phyloP scores from a whole-genome alignment of 2,113 vertebrate species.

The Carassius carassius region DNA sequence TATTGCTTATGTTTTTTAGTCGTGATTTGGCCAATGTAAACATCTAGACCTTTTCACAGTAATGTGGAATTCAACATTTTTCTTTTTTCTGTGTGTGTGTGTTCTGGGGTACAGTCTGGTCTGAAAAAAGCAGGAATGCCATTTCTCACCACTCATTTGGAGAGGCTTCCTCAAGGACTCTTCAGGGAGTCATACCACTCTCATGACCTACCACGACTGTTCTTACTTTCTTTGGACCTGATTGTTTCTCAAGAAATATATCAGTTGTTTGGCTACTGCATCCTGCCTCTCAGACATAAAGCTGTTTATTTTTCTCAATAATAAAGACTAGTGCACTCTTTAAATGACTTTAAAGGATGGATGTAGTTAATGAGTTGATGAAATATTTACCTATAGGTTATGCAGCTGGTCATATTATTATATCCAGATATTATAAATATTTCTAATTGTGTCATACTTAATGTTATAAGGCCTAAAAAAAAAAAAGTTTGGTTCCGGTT shows the following conservation, averaged over 20 bases:
- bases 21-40: not conserved
- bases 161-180: slow-evolving; percentile 40
- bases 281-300: slow-evolving; percentile 5
- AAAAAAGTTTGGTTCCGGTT: too few species aligned
- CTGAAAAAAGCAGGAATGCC: slow-evolving; percentile 44
- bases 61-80: not conserved
- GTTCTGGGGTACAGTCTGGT: slow-evolving; percentile 26
- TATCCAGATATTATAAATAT: too few species aligned
- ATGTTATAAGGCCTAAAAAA: too few species aligned
- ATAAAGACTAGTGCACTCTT: not conserved
- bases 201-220: slow-evolving; percentile 9
- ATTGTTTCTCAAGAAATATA: slow-evolving; percentile 30
- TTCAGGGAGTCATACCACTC: slow-evolving; percentile 10
- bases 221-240: slow-evolving; percentile 12
- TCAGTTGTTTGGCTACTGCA: slow-evolving; percentile 27
- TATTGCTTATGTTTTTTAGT: not conserved
- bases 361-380: not conserved
- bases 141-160: slow-evolving; percentile 33
- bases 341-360: not conserved
- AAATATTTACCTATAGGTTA: not conserved
- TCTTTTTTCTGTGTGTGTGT: slow-evolving; percentile 7
- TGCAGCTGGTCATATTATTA: not conserved
- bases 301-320: not conserved
- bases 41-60: not conserved
- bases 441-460: too few species aligned